phyloP scores from a whole-genome alignment of 2,797 vertebrate genomes.

The Xenopus petersii region DNA sequence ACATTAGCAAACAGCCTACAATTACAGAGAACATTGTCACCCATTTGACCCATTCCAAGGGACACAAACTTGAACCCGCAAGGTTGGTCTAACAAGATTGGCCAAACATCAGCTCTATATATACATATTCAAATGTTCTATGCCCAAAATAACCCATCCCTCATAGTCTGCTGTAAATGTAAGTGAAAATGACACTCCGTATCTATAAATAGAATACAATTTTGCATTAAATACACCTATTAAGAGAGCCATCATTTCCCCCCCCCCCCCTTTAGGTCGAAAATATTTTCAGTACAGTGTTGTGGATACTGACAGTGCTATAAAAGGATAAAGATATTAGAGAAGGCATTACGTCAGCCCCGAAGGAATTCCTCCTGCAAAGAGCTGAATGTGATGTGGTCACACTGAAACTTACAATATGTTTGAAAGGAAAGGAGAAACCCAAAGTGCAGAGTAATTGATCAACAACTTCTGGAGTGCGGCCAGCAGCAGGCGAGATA shows the following conservation, averaged over 20 bases:
- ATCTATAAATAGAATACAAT: no score
- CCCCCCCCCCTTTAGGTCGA: not conserved
- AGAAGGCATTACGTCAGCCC: conserved; percentile 34
- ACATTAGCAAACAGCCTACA: no score
- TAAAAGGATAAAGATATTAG: conserved; percentile 6
- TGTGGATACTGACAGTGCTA: not conserved
- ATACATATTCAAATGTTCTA: not conserved
- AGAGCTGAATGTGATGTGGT: conserved; percentile 29
- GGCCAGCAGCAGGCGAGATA: conserved; percentile 24
- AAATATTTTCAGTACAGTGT: not conserved
- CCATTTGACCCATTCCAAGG: no score
- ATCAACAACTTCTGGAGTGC: conserved; percentile 36
- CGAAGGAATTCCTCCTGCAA: conserved; percentile 39
- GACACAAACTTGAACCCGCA: not conserved
- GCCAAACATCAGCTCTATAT: not conserved
- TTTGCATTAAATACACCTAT: no score
- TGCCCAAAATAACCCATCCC: no score
- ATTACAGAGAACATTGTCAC: no score
- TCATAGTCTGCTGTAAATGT: no score
- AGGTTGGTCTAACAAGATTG: no score
- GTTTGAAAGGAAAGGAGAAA: conserved; percentile 20
- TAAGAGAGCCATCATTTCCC: not conserved
- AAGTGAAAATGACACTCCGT: no score
- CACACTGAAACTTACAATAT: conserved; percentile 24
- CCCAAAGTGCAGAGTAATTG: conserved; percentile 10